These are phyloP conservation scores for Ptyas mucosa DNA, from an alignment of 2,113 vertebrate genomes.

Conservation along the genomic window DNA sequence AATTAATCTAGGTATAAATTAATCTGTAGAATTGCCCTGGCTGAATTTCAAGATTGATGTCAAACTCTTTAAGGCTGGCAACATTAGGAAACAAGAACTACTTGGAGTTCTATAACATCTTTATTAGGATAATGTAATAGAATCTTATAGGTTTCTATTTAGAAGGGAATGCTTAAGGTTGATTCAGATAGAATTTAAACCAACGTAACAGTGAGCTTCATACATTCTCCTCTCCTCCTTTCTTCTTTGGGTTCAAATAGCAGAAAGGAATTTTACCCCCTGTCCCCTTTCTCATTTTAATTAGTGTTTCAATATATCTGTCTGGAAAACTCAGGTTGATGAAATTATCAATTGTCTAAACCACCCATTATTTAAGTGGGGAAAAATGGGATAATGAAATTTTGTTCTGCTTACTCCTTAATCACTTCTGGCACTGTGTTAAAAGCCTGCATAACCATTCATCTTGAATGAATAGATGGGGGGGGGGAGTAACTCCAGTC, in stretches of 20 bases:
- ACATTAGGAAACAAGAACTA: background rate
- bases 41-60: background rate
- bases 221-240: background rate
- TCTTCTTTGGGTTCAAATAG: background rate
- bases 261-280: background rate
- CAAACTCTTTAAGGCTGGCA: background rate
- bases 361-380: background rate
- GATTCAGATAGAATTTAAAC: background rate
- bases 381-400: background rate
- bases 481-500: too few species aligned
- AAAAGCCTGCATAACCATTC: background rate
- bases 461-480: background rate
- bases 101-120: background rate
- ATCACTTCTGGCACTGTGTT: background rate
- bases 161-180: background rate
- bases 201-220: background rate
- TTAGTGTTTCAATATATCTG: background rate
- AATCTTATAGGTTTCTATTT: background rate
- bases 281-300: background rate
- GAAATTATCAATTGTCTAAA: background rate
- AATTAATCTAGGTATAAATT: background rate
- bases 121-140: background rate
- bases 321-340: background rate
- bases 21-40: background rate
- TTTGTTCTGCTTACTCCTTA: background rate